Percentiles rank a stretch among this genome's conserved stretches.
These are phyloP conservation scores for Rhipidura dahli DNA, from an alignment of 2,113 vertebrate genomes.

Conservation along the genomic window DNA sequence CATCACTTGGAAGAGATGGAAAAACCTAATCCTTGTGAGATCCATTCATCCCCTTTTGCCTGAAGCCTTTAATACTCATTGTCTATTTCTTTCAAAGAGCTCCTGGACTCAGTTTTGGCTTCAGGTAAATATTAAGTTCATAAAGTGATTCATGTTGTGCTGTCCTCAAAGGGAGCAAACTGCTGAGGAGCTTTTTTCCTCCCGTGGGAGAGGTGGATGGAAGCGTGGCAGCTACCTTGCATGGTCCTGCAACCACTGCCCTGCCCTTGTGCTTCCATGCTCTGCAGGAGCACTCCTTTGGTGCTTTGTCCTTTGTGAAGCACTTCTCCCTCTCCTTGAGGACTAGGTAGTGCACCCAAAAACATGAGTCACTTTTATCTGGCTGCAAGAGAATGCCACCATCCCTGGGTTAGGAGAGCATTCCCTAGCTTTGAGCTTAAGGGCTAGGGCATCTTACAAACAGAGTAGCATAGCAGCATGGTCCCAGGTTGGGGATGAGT, in stretches of 20 bases:
- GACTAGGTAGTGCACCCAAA: not conserved
- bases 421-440: not conserved
- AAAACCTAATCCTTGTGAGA: not conserved
- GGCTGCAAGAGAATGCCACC: not conserved
- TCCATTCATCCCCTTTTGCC: not conserved
- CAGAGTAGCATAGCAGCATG: not conserved
- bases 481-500: not conserved
- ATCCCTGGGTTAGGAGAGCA: not conserved
- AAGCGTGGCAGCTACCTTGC: not conserved
- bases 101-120: not conserved
- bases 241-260: accelerated
- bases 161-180: not conserved
- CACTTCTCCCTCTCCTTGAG: not conserved
- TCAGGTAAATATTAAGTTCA: not conserved
- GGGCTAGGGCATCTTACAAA: not conserved
- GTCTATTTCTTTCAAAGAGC: not conserved
- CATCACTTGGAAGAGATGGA: not conserved
- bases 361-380: not conserved
- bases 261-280: accelerated
- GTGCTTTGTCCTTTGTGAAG: not conserved
- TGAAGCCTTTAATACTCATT: not conserved
- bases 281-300: not conserved
- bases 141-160: not conserved
- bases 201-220: not conserved
- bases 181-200: not conserved